A percentile compares a stretch with the other conserved stretches of the same genome.
phyloP scores from a whole-genome alignment of 2,888 invertebrate species.

The Philonicus albiceps region DNA sequence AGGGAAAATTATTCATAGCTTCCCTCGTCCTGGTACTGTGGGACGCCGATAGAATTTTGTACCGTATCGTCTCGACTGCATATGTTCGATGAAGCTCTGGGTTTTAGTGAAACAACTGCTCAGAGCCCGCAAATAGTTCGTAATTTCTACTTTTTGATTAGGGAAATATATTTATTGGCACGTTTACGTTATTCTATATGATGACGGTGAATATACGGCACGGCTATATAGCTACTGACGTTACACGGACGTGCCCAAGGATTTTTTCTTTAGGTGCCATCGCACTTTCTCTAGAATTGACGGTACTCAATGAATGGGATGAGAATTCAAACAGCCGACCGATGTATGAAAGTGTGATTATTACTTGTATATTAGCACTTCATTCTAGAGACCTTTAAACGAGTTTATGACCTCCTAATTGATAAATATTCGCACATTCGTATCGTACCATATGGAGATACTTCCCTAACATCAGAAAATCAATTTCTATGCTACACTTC shows the following conservation, averaged over 20 bases:
- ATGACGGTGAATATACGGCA: not conserved
- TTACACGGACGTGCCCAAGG: not conserved
- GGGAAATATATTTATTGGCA: conserved; percentile 26
- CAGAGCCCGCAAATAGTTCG: conserved; percentile 31
- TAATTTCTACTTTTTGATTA: conserved; percentile 33
- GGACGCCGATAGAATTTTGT: conserved; percentile 1
- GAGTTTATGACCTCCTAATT: conserved; percentile 16
- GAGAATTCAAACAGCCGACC: not conserved
- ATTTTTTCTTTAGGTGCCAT: not conserved
- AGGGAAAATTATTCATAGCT: conserved; percentile 23
- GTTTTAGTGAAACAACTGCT: not conserved
- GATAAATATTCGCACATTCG: not conserved
- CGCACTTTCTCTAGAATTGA: not conserved
- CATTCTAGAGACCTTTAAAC: not conserved
- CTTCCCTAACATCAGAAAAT: not conserved
- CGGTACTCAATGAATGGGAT: not conserved
- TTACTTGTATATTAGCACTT: conserved; percentile 7
- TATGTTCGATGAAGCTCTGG: not conserved
- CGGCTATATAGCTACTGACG: not conserved
- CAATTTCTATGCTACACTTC: not conserved
- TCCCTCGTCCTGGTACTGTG: conserved; percentile 16
- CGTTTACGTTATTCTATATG: not conserved
- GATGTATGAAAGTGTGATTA: not conserved
- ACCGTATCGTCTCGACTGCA: not conserved
- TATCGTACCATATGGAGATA: conserved; percentile 21